A percentile compares a stretch with the other conserved stretches of the same genome.
phyloP scores from a whole-genome alignment of 2,888 invertebrate genomes.

The Cyclophora punctaria region DNA sequence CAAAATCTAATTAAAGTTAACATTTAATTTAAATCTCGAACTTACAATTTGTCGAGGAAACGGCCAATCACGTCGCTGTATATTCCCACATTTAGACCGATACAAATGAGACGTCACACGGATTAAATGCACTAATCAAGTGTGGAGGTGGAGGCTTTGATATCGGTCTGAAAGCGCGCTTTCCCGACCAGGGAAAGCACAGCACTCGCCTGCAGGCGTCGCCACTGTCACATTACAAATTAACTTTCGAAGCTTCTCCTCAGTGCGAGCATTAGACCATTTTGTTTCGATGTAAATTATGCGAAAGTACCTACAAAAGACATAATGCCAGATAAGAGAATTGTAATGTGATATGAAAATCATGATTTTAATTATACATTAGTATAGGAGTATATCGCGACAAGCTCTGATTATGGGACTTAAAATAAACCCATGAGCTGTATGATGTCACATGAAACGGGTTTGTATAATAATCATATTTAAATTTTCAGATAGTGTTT shows the following conservation, averaged over 20 bases:
- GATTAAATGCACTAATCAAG: conserved; percentile 16
- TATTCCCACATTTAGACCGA: conserved; percentile 11
- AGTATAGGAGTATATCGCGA: too few relatives aligned
- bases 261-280: too few relatives aligned
- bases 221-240: conserved; percentile 17
- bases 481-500: too few relatives aligned
- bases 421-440: too few relatives aligned
- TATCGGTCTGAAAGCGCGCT: conserved; percentile 15
- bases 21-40: conserved; percentile 1
- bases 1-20: neutral
- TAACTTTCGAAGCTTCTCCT: conserved; percentile 18
- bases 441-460: too few relatives aligned
- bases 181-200: conserved; percentile 15
- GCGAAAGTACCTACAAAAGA: too few relatives aligned
- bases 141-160: conserved; percentile 8
- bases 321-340: too few relatives aligned
- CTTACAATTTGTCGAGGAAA: conserved; percentile 5
- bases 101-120: conserved; percentile 12
- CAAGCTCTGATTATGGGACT: too few relatives aligned
- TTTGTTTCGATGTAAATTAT: too few relatives aligned
- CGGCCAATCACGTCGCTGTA: neutral
- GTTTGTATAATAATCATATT: too few relatives aligned
- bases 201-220: conserved; percentile 9
- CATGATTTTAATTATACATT: too few relatives aligned
- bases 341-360: too few relatives aligned